Base-by-base conservation (phyloP, 2,888 invertebrate species). In the Xylocampa areola region DNA sequence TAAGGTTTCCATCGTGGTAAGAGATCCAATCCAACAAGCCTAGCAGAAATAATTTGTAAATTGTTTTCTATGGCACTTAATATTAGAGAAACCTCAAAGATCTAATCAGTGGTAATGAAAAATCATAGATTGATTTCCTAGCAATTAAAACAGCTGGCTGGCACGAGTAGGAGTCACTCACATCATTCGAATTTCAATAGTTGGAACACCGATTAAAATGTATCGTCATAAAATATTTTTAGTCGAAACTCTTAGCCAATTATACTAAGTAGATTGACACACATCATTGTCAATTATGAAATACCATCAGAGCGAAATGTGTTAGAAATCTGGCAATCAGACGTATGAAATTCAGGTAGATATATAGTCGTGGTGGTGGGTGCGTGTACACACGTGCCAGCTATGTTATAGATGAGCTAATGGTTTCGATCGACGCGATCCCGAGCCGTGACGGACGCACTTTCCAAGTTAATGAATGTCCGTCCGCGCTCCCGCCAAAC, bases 391-490 rank as follows among this genome's bases (percentile, higher is more conserved):
- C 57, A 39, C 30, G 29, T 55, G 66, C 43, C 61, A 60, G 60
- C 36, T 50, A 65, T 58, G 47, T 36, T 25, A 21, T 33, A 32
- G 25, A 51, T 36, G 58, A 23, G 27, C 17, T 51, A 52, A 41
- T 39, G 23, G 41, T 32, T 16, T 23, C 23, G 29, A 45, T 67
- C 14, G 19, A n/a, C 14, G 30, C 14, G 47, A 33, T 54, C 49
- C 8, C 16, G 1, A 47, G 37, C 47, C 58, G 59, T 60, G 62
- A 68, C 68, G 64, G 32, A 41, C 47, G 47, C 40, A 69, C 65
- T 69, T 73, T 65, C 60, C 45, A 50, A 51, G 32, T 4, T 69
- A 58, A 69, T 65, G 14, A 70, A 55, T 53, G 49, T 52, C 23
- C 21, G 21, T 35, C 40, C 2, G 27, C 35, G 29, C 37, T 35